Percentiles rank a stretch among this genome's conserved stretches.
These are phyloP conservation scores for Arbacia lixula DNA, from an alignment of 53 echinoderm and acorn worm genomes.

Conservation along the genomic window DNA sequence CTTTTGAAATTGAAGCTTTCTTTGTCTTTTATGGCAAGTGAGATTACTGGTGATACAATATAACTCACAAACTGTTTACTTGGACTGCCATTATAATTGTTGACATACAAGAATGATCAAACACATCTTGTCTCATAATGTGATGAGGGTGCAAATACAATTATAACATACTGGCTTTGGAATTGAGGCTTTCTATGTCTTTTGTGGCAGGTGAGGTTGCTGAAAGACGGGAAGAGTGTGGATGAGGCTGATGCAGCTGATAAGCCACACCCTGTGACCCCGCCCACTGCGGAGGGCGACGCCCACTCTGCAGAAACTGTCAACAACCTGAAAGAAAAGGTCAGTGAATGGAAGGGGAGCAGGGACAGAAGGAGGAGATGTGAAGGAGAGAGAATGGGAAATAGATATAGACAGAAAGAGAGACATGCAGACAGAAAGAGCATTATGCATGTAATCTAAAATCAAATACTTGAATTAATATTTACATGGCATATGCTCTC, in stretches of 20 bases:
- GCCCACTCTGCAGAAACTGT: constrained; percentile 60
- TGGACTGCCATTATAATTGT: too few relatives aligned
- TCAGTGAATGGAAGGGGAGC: background rate
- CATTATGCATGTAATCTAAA: background rate
- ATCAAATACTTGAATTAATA: too few relatives aligned
- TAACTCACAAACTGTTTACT: too few relatives aligned
- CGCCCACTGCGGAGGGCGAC: constrained; percentile 25
- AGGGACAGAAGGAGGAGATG: background rate
- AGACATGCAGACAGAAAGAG: background rate
- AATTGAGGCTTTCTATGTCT: background rate
- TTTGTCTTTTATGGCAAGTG: constrained; percentile 57
- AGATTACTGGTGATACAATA: too few relatives aligned
- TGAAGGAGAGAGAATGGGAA: constrained; percentile 60
- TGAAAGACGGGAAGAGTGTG: constrained; percentile 74
- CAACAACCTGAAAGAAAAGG: constrained; percentile 87
- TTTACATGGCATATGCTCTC: too few relatives aligned
- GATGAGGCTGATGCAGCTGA: constrained; percentile 59
- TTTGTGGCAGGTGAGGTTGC: constrained; percentile 71
- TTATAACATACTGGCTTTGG: too few relatives aligned
- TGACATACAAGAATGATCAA: too few relatives aligned
- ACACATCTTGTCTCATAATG: too few relatives aligned
- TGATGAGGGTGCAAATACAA: too few relatives aligned
- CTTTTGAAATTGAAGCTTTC: background rate
- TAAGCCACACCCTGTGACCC: constrained; percentile 15
- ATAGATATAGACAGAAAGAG: background rate